These are phyloP conservation scores for Cynodonichthys magdalenae DNA, from an alignment of 2,797 vertebrate genomes.

Conservation along the genomic window DNA sequence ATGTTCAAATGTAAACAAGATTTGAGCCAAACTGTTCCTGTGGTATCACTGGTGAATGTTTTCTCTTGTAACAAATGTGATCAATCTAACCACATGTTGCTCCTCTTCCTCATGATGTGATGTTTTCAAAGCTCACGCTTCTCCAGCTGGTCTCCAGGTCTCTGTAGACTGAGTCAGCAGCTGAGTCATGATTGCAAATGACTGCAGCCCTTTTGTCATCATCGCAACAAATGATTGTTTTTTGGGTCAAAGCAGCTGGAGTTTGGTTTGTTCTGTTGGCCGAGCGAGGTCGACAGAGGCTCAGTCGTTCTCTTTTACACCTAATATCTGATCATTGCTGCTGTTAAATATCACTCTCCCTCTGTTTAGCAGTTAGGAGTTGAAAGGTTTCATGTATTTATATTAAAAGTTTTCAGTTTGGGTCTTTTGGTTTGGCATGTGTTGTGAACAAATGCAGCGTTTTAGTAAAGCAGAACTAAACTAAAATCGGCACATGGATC, in stretches of 20 bases:
- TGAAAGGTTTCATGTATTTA: no score
- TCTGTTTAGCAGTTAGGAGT: conserved; percentile 16
- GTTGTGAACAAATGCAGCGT: no score
- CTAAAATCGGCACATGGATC: no score
- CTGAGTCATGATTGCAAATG: conserved; percentile 27
- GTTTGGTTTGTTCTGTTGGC: neutral
- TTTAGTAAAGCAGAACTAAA: no score
- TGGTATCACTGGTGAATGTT: neutral
- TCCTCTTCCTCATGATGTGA: neutral
- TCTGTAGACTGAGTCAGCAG: conserved; percentile 30
- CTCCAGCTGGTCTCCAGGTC: conserved; percentile 41
- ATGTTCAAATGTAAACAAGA: neutral
- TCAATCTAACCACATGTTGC: no score
- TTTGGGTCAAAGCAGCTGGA: conserved; percentile 2
- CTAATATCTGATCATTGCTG: conserved; percentile 21
- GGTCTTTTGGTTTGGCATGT: no score
- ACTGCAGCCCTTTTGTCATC: conserved; percentile 1
- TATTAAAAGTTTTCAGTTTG: no score
- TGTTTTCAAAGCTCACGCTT: conserved; percentile 18
- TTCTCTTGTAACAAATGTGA: neutral
- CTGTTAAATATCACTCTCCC: conserved; percentile 1
- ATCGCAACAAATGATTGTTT: conserved; percentile 17
- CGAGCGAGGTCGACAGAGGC: neutral
- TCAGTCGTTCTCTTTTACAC: neutral
- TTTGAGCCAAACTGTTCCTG: neutral